Evolutionary conservation across 1,140 invertebrate genomes (phyloP).

Genomic region (Drosophila melanica): DNA sequence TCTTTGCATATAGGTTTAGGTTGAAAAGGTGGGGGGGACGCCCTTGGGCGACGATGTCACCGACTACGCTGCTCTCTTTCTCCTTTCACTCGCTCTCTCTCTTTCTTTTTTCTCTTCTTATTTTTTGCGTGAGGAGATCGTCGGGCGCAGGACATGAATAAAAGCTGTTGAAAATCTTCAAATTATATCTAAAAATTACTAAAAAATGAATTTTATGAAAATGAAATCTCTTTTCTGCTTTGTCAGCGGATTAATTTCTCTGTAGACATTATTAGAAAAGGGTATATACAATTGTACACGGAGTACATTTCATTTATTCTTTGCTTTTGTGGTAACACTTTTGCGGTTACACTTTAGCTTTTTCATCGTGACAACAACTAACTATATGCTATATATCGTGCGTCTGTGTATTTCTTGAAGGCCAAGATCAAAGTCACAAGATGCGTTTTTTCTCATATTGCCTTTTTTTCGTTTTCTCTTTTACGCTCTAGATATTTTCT

Average conservation of each 20-base stretch:
- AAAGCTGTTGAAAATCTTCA: neutral
- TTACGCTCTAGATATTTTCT: constrained; percentile 11
- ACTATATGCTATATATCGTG: constrained; percentile 1
- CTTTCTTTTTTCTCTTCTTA: neutral
- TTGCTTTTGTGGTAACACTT: no score
- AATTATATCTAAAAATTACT: neutral
- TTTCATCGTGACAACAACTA: neutral
- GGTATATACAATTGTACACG: no score
- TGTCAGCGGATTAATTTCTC: no score
- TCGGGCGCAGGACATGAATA: neutral
- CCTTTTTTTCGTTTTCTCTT: neutral
- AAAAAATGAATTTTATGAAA: no score
- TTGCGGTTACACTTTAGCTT: neutral
- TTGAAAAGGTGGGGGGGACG: neutral
- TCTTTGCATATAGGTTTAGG: neutral
- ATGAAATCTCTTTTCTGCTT: no score
- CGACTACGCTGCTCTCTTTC: neutral
- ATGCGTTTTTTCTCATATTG: constrained; percentile 17
- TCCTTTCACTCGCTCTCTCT: neutral
- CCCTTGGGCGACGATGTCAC: neutral
- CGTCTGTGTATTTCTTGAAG: constrained; percentile 60
- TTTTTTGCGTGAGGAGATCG: neutral
- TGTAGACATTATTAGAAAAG: no score
- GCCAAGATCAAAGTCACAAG: constrained; percentile 78
- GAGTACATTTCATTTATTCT: no score